Evolutionary conservation across 2,797 vertebrate genomes (phyloP).

Genomic region (Diglossa cyanea): DNA sequence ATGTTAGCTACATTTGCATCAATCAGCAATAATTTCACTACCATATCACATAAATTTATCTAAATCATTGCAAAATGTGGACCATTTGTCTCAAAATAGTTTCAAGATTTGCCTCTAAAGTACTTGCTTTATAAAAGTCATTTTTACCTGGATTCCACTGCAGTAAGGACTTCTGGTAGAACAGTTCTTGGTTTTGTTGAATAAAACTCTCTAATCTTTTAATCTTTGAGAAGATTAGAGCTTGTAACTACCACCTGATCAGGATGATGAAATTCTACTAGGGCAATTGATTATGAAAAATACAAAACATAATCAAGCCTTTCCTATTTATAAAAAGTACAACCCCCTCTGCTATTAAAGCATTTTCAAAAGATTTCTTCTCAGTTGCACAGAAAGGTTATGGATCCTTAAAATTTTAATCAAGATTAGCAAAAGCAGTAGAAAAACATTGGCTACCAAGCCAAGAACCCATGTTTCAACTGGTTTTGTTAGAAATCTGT

Average conservation of each 20-base stretch:
- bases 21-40: not conserved
- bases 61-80: not conserved
- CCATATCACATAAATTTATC: not conserved
- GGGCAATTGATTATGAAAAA: not conserved
- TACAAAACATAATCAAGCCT: not conserved
- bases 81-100: not conserved
- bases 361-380: not conserved
- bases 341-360: not conserved
- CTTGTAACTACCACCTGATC: slow-evolving; percentile 48
- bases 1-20: not conserved
- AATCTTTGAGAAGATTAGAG: slow-evolving; percentile 55
- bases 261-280: slow-evolving; percentile 35
- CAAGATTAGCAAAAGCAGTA: not conserved
- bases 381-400: not conserved
- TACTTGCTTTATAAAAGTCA: not conserved
- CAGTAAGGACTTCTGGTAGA: not conserved
- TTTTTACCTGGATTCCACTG: not conserved
- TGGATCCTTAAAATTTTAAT: not conserved
- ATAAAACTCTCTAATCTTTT: slow-evolving; percentile 39
- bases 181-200: not conserved
- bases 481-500: not conserved
- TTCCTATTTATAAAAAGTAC: not conserved
- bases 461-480: not conserved
- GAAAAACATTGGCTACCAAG: not conserved
- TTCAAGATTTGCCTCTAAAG: not conserved